Evolutionary conservation across 2,797 vertebrate genomes (phyloP).

Genomic region (Phrynocephalus forsythii): DNA sequence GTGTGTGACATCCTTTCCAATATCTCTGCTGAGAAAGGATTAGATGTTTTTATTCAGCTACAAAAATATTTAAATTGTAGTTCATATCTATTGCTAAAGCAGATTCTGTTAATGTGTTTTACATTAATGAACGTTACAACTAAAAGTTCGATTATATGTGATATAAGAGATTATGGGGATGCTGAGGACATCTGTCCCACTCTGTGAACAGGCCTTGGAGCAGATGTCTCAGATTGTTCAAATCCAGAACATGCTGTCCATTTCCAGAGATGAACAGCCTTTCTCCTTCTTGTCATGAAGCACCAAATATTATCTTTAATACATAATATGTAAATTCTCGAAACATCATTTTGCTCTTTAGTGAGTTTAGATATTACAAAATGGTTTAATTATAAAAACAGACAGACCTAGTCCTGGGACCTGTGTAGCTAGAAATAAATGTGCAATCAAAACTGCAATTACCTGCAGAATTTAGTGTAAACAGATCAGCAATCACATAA

Average conservation of each 20-base stretch:
- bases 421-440: constrained; percentile 93
- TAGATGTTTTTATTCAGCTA: constrained; percentile 22
- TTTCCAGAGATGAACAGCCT: constrained; percentile 75
- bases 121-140: constrained; percentile 72
- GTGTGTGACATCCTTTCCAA: background rate
- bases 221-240: constrained; percentile 83
- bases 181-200: constrained; percentile 80
- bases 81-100: constrained; percentile 63
- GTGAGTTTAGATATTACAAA: constrained; percentile 91
- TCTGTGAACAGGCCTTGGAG: constrained; percentile 80
- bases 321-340: constrained; percentile 88
- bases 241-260: constrained; percentile 81
- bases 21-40: constrained; percentile 17
- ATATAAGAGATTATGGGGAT: constrained; percentile 79
- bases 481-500: constrained; percentile 97
- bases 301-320: constrained; percentile 82
- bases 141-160: constrained; percentile 78
- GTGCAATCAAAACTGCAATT: constrained; percentile 99
- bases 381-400: constrained; percentile 95
- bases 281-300: constrained; percentile 71
- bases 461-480: constrained; percentile 99
- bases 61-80: constrained; percentile 44
- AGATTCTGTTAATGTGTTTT: constrained; percentile 71
- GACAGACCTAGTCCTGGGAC: constrained; percentile 92
- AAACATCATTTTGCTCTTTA: constrained; percentile 86